Conservation (phyloP, 1,140 invertebrate genomes). For the Heliothis subflexa region DNA sequence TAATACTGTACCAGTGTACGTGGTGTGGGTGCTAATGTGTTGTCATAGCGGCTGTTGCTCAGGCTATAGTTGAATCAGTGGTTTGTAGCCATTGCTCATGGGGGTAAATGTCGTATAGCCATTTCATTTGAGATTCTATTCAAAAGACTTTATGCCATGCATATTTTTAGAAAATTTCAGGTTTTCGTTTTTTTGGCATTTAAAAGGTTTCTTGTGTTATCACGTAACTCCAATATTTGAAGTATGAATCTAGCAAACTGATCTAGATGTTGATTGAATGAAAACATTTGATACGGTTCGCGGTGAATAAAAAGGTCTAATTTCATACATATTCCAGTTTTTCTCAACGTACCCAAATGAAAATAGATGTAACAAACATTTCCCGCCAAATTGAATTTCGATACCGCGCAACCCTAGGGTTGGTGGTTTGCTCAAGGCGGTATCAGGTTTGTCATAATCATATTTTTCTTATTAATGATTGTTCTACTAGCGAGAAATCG, state of each 20-base stretch:
- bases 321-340: constrained; percentile 38
- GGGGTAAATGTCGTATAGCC: neutral
- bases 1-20: constrained; percentile 21
- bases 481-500: too few species aligned
- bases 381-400: constrained; percentile 36
- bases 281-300: constrained; percentile 38
- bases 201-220: too few species aligned
- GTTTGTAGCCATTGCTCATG: neutral
- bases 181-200: too few species aligned
- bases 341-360: constrained; percentile 14
- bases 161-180: too few species aligned
- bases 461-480: too few species aligned
- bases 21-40: constrained; percentile 8
- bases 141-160: too few species aligned
- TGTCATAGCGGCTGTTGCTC: neutral
- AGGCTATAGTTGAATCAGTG: neutral
- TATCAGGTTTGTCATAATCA: too few species aligned
- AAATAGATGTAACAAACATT: constrained; percentile 33
- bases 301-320: constrained; percentile 52
- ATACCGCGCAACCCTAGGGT: constrained; percentile 5
- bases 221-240: neutral
- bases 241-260: constrained; percentile 22
- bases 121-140: too few species aligned
- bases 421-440: neutral
- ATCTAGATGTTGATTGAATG: constrained; percentile 26